Percentiles rank a stretch among this genome's conserved stretches.
phyloP scores from a whole-genome alignment of 2,113 vertebrate species.

The Hemicordylus capensis region DNA sequence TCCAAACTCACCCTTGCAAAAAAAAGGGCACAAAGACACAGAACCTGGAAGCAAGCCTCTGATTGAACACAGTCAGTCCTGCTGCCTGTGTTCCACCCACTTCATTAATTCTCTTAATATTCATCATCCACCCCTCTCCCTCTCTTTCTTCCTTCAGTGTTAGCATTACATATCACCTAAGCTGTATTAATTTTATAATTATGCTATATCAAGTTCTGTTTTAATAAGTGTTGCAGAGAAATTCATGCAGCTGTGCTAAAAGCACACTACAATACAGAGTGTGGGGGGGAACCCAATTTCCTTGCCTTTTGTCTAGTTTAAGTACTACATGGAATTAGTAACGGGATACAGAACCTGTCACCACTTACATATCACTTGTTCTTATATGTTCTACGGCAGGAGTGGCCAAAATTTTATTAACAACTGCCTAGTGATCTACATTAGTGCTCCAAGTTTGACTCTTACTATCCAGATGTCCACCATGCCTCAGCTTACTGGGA shows the following conservation, averaged over 20 bases:
- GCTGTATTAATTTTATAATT: background rate
- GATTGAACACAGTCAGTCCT: background rate
- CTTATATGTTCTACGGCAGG: constrained; percentile 49
- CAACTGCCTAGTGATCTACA: constrained; percentile 20
- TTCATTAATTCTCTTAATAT: accelerated
- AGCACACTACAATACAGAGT: constrained; percentile 13
- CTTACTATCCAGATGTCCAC: constrained; percentile 31
- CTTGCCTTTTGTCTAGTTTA: constrained; percentile 25
- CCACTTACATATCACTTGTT: constrained; percentile 72
- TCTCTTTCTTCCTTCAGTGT: background rate
- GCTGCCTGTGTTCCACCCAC: background rate
- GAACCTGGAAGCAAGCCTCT: background rate
- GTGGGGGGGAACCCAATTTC: background rate
- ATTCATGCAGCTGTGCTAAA: constrained; percentile 55
- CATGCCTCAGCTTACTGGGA: constrained; percentile 17
- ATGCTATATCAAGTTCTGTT: constrained; percentile 9
- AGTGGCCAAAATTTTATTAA: constrained; percentile 67
- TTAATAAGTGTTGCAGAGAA: constrained; percentile 43
- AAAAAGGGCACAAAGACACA: background rate
- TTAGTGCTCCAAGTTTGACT: background rate
- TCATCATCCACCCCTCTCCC: background rate
- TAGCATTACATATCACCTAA: accelerated
- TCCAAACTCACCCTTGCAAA: background rate
- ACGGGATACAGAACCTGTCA: constrained; percentile 62
- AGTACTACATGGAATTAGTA: constrained; percentile 40